These are phyloP conservation scores for Drosophila lacteicornis DNA, from an alignment of 1,140 invertebrate genomes.

Conservation along the genomic window DNA sequence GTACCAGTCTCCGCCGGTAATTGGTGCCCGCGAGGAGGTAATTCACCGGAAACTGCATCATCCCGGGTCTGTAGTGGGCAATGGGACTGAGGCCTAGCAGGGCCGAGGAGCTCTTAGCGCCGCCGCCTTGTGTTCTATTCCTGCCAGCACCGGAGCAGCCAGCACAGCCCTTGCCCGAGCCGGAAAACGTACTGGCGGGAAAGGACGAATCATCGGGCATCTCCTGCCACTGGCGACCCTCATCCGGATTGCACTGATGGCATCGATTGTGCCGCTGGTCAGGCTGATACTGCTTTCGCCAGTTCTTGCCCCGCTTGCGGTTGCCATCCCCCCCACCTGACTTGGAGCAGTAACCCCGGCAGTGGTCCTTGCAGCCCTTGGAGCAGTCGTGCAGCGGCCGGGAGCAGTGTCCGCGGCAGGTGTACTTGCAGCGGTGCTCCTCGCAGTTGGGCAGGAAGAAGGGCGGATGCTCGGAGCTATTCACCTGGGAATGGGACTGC, in stretches of 20 bases:
- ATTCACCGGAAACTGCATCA: constrained; percentile 30
- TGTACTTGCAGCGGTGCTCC: constrained; percentile 16
- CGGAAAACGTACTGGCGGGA: neutral
- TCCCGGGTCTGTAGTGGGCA: constrained; percentile 54
- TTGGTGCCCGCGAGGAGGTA: constrained; percentile 33
- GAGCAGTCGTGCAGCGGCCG: constrained; percentile 3
- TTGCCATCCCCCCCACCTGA: constrained; percentile 4
- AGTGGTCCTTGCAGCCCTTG: constrained; percentile 7
- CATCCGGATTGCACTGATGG: constrained; percentile 6
- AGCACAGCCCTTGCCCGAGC: neutral
- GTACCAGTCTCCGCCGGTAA: constrained; percentile 48
- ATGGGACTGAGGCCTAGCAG: constrained; percentile 34
- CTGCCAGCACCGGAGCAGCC: neutral
- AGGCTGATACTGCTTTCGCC: neutral
- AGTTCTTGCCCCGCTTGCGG: neutral
- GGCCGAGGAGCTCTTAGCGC: neutral
- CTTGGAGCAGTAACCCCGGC: constrained; percentile 19
- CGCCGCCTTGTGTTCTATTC: neutral
- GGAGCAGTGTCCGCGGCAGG: neutral
- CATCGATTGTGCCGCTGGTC: neutral
- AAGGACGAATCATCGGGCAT: neutral
- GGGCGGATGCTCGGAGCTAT: rapidly evolving
- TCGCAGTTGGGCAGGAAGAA: constrained; percentile 40
- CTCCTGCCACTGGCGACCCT: constrained; percentile 6
- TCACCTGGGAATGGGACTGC: neutral